Base-by-base conservation (phyloP, 37 sponge, comb jelly and placozoan species). In the Eunapius fragilis region DNA sequence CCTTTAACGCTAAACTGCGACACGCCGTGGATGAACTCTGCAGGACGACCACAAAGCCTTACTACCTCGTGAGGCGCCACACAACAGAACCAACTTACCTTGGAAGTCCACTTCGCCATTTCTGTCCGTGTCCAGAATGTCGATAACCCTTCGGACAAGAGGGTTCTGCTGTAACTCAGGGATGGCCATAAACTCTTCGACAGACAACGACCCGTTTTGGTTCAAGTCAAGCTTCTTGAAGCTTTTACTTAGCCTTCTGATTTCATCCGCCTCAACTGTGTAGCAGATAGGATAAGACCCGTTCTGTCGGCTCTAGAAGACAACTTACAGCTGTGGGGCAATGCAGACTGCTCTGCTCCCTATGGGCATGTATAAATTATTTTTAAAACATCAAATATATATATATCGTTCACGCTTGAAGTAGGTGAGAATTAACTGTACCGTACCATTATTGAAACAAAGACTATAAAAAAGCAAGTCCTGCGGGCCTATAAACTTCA, bases 111-210 rank as follows among this genome's bases (percentile, higher is more conserved):
- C 90, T 68, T 95, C 96, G 31, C 99, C 99, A 86, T 99, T 97
- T 68, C 98, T 86, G 69, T 99, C 99, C n/a, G 87, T 88, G 79
- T 99, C 99, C 73, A 99, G 94, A 28, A 99, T 84, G 30, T 99
- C 99, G 50, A 99, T 97, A 12, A 99, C 99, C 28, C 99, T 78
- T 31, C 90, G 87, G 17, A 99, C 99, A 9, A 99, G 91, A 28
- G 99, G 99, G 85, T 99, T 99, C 86, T 99, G 98, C 82, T 99
- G 98, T 36, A 99, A 86, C 67, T 99, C 99, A 25, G 99, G 99
- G 31, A 99, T 91, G 37, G 82, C 74, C 89, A 99, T 92, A 72
- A 99, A 99, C 87, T 99, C 99, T 0, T 99, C 98, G 31, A 92
- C 92, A 28, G 95, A 95, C 68, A 99, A 84, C 26, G 94, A 89